Evolutionary conservation across 2,888 invertebrate genomes (phyloP).

Genomic region (Axea sp.): DNA sequence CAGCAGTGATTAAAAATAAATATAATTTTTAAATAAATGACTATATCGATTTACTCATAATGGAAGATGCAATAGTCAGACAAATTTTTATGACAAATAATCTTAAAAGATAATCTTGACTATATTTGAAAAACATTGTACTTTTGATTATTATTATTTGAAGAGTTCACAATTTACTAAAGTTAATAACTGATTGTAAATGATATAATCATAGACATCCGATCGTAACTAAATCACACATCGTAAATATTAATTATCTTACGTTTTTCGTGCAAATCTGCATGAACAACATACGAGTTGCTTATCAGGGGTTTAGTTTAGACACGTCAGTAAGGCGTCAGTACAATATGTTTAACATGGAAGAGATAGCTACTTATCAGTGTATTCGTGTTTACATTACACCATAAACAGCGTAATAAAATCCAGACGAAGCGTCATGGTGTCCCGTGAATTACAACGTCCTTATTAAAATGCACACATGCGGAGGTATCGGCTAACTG

Average conservation of each 20-base stretch:
- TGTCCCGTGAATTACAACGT: conserved; percentile 74
- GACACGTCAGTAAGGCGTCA: conserved; percentile 74
- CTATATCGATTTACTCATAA: too few relatives aligned
- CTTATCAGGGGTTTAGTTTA: conserved; percentile 74
- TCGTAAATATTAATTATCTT: conserved; percentile 62
- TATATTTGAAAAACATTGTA: too few relatives aligned
- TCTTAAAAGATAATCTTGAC: too few relatives aligned
- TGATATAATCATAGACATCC: conserved; percentile 44
- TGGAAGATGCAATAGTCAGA: too few relatives aligned
- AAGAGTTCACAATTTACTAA: conserved; percentile 17
- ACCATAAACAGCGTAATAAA: conserved; percentile 77
- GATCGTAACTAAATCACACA: conserved; percentile 48
- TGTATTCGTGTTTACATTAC: conserved; percentile 73
- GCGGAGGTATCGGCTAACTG: conserved; percentile 65
- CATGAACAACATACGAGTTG: conserved; percentile 71
- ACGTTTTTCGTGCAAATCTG: conserved; percentile 61
- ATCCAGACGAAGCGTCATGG: conserved; percentile 75
- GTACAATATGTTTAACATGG: conserved; percentile 76
- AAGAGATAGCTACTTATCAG: conserved; percentile 78
- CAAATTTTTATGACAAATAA: too few relatives aligned
- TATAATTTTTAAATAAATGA: too few relatives aligned
- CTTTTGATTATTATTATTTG: conserved; percentile 34
- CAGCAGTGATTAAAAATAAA: too few relatives aligned
- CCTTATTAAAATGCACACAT: conserved; percentile 74
- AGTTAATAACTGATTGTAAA: conserved; percentile 42